phyloP scores from a whole-genome alignment of 2,797 vertebrate species.

The Lateolabrax maculatus region DNA sequence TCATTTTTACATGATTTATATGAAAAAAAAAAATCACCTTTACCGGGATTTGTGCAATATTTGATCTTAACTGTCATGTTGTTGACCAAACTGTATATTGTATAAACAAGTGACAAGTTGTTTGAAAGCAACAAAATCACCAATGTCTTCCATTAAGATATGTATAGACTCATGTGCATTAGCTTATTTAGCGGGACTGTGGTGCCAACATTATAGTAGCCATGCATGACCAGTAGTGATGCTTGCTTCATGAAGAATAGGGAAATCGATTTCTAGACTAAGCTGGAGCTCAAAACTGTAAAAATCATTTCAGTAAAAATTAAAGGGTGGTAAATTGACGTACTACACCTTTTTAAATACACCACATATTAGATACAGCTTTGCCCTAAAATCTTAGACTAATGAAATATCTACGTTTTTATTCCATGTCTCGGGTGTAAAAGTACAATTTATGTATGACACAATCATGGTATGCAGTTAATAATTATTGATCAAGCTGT shows the following conservation, averaged over 20 bases:
- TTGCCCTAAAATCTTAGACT: slow-evolving; percentile 31
- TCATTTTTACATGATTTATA: slow-evolving; percentile 15
- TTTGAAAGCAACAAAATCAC: slow-evolving; percentile 99
- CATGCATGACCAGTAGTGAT: slow-evolving; percentile 97
- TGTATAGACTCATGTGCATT: slow-evolving; percentile 99
- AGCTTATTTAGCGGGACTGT: slow-evolving; percentile 94
- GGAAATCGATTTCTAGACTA: slow-evolving; percentile 57
- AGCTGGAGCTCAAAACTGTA: slow-evolving; percentile 42
- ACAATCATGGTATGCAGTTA: slow-evolving; percentile 31
- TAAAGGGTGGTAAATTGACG: slow-evolving; percentile 3
- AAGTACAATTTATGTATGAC: slow-evolving; percentile 11
- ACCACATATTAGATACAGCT: slow-evolving; percentile 31
- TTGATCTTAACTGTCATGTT: slow-evolving; percentile 88
- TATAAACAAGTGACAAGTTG: slow-evolving; percentile 99
- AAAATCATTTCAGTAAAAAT: slow-evolving; percentile 26
- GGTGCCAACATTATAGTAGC: slow-evolving; percentile 89
- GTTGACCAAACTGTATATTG: slow-evolving; percentile 92
- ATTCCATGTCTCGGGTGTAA: slow-evolving; percentile 19
- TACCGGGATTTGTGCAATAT: slow-evolving; percentile 96
- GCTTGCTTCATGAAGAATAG: slow-evolving; percentile 88
- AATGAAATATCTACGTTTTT: slow-evolving; percentile 34
- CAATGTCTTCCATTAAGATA: slow-evolving; percentile 99
- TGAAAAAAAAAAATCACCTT: slow-evolving; percentile 30
- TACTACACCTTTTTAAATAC: slow-evolving; percentile 9
- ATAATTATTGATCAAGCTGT: neutral